phyloP scores from a whole-genome alignment of 2,797 vertebrate species.

The Australoheros facetus region DNA sequence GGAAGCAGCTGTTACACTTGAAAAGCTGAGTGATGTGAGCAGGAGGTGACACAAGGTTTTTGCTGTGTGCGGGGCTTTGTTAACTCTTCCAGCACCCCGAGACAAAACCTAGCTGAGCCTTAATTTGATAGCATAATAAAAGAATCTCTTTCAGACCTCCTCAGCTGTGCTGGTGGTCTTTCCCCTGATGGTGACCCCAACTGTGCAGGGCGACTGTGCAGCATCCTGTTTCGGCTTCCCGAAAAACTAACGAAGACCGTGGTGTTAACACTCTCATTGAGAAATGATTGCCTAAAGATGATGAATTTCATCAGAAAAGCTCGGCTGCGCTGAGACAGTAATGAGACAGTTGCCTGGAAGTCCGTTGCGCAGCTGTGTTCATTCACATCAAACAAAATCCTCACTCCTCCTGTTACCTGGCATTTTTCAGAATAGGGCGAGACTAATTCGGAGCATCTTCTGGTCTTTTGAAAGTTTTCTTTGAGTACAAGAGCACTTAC shows the following conservation, averaged over 20 bases:
- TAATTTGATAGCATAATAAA: slow-evolving; percentile 75
- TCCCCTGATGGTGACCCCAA: slow-evolving; percentile 40
- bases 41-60: slow-evolving; percentile 74
- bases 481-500: slow-evolving; percentile 52
- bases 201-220: slow-evolving; percentile 38
- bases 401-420: slow-evolving; percentile 46
- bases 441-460: slow-evolving; percentile 45
- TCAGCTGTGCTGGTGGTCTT: slow-evolving; percentile 76
- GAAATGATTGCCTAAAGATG: slow-evolving; percentile 22
- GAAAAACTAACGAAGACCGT: slow-evolving; percentile 23
- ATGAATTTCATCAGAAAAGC: slow-evolving; percentile 42
- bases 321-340: slow-evolving; percentile 25
- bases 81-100: slow-evolving; percentile 60
- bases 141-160: slow-evolving; percentile 55
- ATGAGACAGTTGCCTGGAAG: slow-evolving; percentile 46
- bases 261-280: slow-evolving; percentile 37
- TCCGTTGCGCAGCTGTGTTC: slow-evolving; percentile 42
- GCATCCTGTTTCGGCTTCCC: slow-evolving; percentile 29
- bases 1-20: slow-evolving; percentile 79
- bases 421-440: slow-evolving; percentile 38
- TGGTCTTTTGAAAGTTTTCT: slow-evolving; percentile 48
- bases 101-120: slow-evolving; percentile 61
- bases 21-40: slow-evolving; percentile 81
- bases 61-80: slow-evolving; percentile 72
- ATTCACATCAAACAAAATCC: slow-evolving; percentile 57